A percentile compares a stretch with the other conserved stretches of the same genome.
Evolutionary conservation across 2,888 invertebrate species (phyloP).

Genomic region (Didymodactylos carnosus): DNA sequence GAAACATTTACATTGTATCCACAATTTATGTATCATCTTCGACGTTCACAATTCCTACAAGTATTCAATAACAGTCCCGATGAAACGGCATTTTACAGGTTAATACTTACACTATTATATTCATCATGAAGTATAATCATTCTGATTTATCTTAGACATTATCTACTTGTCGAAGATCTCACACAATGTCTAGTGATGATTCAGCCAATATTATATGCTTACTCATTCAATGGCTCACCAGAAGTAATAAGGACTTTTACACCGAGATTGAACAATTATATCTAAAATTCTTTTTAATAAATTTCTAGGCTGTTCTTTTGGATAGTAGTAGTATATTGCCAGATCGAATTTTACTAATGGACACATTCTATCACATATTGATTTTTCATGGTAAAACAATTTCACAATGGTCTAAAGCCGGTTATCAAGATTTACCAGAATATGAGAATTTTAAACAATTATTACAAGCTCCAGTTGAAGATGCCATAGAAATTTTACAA

Average conservation of each 20-base stretch:
- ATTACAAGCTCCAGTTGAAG: constrained; percentile 80
- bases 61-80: constrained; percentile 99
- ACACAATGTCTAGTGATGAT: constrained; percentile 97
- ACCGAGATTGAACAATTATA: not conserved
- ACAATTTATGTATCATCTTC: constrained; percentile 96
- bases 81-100: constrained; percentile 90
- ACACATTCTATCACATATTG: constrained; percentile 98
- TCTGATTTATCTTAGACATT: constrained; percentile 41
- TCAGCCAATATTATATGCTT: constrained; percentile 92
- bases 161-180: constrained; percentile 86
- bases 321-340: constrained; percentile 93
- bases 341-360: constrained; percentile 90
- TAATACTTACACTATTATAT: not conserved
- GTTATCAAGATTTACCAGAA: constrained; percentile 81
- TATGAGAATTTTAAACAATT: constrained; percentile 92
- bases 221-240: constrained; percentile 65
- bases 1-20: constrained; percentile 96
- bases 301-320: constrained; percentile 57
- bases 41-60: constrained; percentile 92
- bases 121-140: not conserved
- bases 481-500: constrained; percentile 84
- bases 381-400: constrained; percentile 99
- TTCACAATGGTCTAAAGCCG: constrained; percentile 79
- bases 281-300: no score
- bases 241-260: constrained; percentile 27